These are phyloP conservation scores for Mastomys natalensis DNA, from an alignment of 2,113 vertebrate genomes.

Conservation along the genomic window DNA sequence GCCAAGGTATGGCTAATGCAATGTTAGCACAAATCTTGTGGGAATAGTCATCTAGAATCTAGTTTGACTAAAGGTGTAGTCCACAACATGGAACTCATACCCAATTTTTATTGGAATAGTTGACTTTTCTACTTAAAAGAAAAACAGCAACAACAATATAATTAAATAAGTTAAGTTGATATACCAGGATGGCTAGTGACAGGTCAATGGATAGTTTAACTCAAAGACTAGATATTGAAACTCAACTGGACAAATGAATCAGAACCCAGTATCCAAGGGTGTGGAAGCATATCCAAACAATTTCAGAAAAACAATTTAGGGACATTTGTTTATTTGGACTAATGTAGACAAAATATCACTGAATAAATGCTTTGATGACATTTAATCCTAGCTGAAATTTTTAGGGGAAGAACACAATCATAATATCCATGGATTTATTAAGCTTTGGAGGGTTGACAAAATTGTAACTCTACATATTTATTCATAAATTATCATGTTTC, in stretches of 20 bases:
- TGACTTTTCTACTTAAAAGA: background rate
- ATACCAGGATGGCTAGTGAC: background rate
- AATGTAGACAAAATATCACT: slow-evolving; percentile 59
- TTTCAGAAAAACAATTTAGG: slow-evolving; percentile 37
- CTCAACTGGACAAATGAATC: slow-evolving; percentile 9
- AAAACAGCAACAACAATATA: background rate
- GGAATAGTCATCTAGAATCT: background rate
- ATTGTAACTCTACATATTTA: slow-evolving; percentile 49
- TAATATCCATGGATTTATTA: slow-evolving; percentile 53
- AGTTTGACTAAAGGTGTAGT: background rate
- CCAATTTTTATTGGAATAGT: background rate
- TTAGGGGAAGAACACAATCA: slow-evolving; percentile 29
- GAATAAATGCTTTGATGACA: slow-evolving; percentile 54
- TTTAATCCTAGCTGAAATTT: slow-evolving; percentile 55
- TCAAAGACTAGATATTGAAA: background rate
- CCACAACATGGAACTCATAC: background rate
- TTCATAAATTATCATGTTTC: slow-evolving; percentile 24
- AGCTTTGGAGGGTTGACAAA: slow-evolving; percentile 40
- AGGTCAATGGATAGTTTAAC: background rate
- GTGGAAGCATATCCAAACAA: slow-evolving; percentile 42
- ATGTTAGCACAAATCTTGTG: background rate
- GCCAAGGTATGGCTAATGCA: background rate
- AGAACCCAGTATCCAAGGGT: slow-evolving; percentile 55
- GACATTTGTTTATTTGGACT: slow-evolving; percentile 62
- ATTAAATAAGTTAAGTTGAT: background rate